These are phyloP conservation scores for Euglossa dilemma DNA, from an alignment of 1,140 invertebrate genomes.

Conservation along the genomic window DNA sequence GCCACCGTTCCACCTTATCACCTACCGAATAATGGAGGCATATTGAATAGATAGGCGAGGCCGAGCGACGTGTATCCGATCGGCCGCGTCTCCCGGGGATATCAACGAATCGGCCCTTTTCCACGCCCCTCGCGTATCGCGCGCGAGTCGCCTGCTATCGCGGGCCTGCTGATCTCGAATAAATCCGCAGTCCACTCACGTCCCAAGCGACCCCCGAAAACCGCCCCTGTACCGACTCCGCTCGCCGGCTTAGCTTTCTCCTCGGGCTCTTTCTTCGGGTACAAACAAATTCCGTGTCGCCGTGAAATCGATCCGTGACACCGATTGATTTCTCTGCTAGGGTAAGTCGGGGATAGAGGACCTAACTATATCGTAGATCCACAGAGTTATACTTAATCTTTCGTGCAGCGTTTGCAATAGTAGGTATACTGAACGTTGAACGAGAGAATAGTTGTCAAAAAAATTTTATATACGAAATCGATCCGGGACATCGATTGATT, in stretches of 20 bases:
- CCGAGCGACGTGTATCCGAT: constrained; percentile 73
- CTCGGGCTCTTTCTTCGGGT: constrained; percentile 27
- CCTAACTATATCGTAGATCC: no score
- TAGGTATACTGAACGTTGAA: no score
- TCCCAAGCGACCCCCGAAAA: constrained; percentile 1
- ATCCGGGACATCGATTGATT: no score
- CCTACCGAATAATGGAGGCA: constrained; percentile 75
- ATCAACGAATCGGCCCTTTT: constrained; percentile 69
- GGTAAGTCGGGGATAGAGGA: not conserved
- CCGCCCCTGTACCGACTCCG: not conserved
- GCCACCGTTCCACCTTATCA: constrained; percentile 72
- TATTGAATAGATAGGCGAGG: constrained; percentile 76
- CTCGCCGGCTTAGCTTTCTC: constrained; percentile 36
- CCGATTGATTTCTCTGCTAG: constrained; percentile 32
- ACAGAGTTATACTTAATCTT: no score
- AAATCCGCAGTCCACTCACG: constrained; percentile 69
- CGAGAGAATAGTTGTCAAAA: no score
- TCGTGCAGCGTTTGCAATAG: no score
- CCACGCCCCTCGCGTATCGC: constrained; percentile 48
- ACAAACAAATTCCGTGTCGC: constrained; percentile 64
- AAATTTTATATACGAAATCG: no score
- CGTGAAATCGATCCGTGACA: constrained; percentile 56
- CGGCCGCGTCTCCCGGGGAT: constrained; percentile 69
- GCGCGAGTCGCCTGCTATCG: constrained; percentile 27
- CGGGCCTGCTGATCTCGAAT: constrained; percentile 50